These are phyloP conservation scores for Theretra japonica DNA, from an alignment of 2,888 invertebrate species.

Conservation along the genomic window DNA sequence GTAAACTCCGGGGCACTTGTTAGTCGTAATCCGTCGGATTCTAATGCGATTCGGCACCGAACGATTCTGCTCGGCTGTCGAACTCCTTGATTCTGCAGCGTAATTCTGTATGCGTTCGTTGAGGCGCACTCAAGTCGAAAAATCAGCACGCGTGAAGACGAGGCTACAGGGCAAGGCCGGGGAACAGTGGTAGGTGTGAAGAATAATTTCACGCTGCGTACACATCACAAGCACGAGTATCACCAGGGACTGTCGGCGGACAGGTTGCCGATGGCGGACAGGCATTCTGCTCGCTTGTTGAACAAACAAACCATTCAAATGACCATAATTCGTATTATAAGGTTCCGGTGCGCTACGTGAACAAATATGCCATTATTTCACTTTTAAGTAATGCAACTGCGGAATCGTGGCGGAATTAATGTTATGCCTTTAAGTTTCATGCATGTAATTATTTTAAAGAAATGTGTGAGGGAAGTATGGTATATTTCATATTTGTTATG, in stretches of 20 bases:
- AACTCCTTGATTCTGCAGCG: slow-evolving; percentile 51
- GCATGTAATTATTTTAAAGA: slow-evolving; percentile 14
- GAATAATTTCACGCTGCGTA: slow-evolving; percentile 72
- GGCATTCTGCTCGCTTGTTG: slow-evolving; percentile 5
- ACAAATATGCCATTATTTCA: slow-evolving; percentile 8
- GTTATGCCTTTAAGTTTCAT: slow-evolving; percentile 1
- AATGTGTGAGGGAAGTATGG: background rate
- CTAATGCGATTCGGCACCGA: slow-evolving; percentile 44
- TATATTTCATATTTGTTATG: background rate
- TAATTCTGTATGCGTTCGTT: slow-evolving; percentile 63
- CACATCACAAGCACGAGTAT: slow-evolving; percentile 41
- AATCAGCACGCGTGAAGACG: slow-evolving; percentile 73
- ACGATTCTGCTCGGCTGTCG: slow-evolving; percentile 46
- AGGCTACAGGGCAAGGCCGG: slow-evolving; percentile 64
- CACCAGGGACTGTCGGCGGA: slow-evolving; percentile 30
- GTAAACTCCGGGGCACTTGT: slow-evolving; percentile 63
- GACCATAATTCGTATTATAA: slow-evolving; percentile 17
- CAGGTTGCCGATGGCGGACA: slow-evolving; percentile 9
- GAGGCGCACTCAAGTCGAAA: slow-evolving; percentile 71
- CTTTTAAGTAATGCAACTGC: slow-evolving; percentile 18
- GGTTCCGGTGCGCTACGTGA: slow-evolving; percentile 11
- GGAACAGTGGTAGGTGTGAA: slow-evolving; percentile 65
- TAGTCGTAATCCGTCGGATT: slow-evolving; percentile 57
- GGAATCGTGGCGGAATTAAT: background rate
- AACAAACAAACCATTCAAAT: slow-evolving; percentile 24